Evolutionary conservation across 2,113 vertebrate genomes (phyloP).

Genomic region (Dolichallabes microphthalmus): DNA sequence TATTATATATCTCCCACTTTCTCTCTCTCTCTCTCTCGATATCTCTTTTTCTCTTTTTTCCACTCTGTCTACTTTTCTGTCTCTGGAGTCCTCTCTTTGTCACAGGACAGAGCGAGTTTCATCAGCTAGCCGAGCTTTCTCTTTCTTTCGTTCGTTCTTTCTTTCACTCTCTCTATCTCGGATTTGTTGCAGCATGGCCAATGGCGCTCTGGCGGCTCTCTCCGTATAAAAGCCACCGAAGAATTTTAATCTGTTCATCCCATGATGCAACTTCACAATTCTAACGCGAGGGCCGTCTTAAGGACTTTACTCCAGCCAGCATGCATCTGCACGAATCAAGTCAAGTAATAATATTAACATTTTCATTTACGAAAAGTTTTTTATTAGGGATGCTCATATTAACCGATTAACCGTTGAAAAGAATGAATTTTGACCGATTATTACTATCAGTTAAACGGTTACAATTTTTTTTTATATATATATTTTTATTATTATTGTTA

Average conservation of each 20-base stretch:
- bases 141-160: slow-evolving; percentile 6
- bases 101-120: slow-evolving; percentile 46
- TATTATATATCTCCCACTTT: neutral
- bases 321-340: neutral
- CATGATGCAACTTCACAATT: slow-evolving; percentile 22
- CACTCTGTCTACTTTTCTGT: slow-evolving; percentile 1
- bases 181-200: slow-evolving; percentile 45
- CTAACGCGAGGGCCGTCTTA: neutral
- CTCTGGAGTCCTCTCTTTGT: slow-evolving; percentile 48
- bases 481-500: too few relatives aligned
- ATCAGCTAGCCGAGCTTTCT: slow-evolving; percentile 34
- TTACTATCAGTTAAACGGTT: too few relatives aligned
- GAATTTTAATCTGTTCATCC: slow-evolving; percentile 35
- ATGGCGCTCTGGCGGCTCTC: slow-evolving; percentile 26
- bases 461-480: neutral
- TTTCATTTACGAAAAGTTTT: neutral
- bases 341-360: neutral
- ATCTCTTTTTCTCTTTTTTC: neutral
- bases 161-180: slow-evolving; percentile 33
- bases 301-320: neutral
- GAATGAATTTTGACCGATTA: too few relatives aligned
- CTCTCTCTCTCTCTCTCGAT: neutral
- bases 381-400: too few relatives aligned
- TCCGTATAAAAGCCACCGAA: slow-evolving; percentile 31
- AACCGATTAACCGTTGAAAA: too few relatives aligned